Evolutionary conservation across 2,797 vertebrate genomes (phyloP), one percentile per base, ranked within the genome.

Genomic region (Tadarida brasiliensis): DNA sequence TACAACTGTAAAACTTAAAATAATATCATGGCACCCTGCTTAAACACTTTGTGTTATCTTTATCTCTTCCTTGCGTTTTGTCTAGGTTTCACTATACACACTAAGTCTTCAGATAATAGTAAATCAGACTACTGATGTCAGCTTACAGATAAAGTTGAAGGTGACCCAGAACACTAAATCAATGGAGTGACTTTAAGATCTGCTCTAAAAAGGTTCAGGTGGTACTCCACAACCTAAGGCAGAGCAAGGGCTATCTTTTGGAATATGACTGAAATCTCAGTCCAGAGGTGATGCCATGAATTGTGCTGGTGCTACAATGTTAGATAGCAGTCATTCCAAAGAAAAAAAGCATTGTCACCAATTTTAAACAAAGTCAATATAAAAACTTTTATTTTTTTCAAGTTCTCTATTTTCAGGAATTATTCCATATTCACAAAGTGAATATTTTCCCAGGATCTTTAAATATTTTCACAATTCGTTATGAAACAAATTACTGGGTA

Each of bases 81-180:
- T 90, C 94, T 30, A 70, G 81, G 7, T 83, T 98, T 97, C 95
- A 94, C 15, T 97, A 63, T 26, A 51, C 91, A 96, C 35, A 80
- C 87, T 80, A n/a, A 97, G 56, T 65, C 86, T 96, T 92, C 96
- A 94, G 65, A 97, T 91, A 54, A 68, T 87, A 87, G 92, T 80
- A 98, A 96, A 89, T 92, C 94, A 97, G 73, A 68, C 3, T 86
- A 56, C 94, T 97, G 61, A 83, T 97, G 59, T 70, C 80, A 78
- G 11, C 95, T 98, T 93, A 96, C 80, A 97, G 87, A 97, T 15
- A 81, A 97, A 98, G 88, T 49, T 63, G 91, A 98, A 96, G 74
- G 97, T 96, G 93, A 98, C 85, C n/a, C 94, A 76, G 93, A 95
- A 78, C 51, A 83, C 17, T 93, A 82, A 92, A 94, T 97, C 39